phyloP scores from a whole-genome alignment of 2,113 vertebrate genomes.

The Colossoma macropomum region DNA sequence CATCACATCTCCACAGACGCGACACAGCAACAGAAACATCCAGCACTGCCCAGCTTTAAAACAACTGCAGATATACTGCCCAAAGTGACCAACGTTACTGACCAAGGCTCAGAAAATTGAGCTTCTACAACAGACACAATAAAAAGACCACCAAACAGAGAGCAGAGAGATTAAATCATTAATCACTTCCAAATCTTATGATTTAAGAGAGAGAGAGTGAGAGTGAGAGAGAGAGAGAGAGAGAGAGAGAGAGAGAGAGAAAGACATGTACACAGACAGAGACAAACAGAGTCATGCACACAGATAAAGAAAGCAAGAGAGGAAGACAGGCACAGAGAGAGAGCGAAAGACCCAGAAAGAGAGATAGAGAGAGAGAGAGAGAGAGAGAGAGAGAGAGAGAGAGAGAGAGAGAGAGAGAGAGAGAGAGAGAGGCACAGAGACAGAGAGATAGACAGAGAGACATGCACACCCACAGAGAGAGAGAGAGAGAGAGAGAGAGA shows the following conservation, averaged over 20 bases:
- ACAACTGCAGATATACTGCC: neutral
- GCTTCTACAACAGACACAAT: neutral
- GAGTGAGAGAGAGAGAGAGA: no score
- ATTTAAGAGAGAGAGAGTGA: no score
- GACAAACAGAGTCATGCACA: neutral
- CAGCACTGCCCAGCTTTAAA: neutral
- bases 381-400: neutral
- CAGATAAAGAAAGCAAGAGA: neutral
- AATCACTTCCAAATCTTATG: no score
- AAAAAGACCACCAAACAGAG: neutral
- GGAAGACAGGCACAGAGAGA: neutral
- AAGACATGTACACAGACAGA: no score
- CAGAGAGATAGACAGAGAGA: neutral
- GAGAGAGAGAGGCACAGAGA: neutral
- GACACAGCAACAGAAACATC: neutral
- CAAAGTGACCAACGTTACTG: neutral
- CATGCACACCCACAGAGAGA: neutral
- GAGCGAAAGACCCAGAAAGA: neutral
- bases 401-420: neutral
- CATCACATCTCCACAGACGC: constrained; percentile 6
- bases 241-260: no score
- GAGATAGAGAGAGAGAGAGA: neutral
- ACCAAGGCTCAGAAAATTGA: neutral
- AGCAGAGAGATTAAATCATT: no score
- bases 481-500: neutral